These are phyloP conservation scores for Melanerpes aurifrons DNA, from an alignment of 2,113 vertebrate species.

Conservation along the genomic window DNA sequence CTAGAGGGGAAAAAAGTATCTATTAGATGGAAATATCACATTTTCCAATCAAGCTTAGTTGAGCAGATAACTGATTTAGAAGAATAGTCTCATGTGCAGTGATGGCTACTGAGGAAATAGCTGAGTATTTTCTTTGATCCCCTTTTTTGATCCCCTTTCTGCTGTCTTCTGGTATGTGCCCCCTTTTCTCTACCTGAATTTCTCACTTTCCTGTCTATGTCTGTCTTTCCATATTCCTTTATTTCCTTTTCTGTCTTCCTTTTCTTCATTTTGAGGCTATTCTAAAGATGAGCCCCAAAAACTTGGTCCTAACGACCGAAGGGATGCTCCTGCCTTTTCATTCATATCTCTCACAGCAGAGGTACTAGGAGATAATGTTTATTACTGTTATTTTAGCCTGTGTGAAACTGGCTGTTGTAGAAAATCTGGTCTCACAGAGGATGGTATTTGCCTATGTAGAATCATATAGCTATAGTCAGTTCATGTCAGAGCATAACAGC, in stretches of 20 bases:
- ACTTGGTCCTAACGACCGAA: not conserved
- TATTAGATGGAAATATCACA: not conserved
- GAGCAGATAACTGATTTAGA: not conserved
- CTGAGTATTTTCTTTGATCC: not conserved
- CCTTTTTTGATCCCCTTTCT: not conserved
- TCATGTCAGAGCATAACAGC: not conserved
- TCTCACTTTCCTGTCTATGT: not conserved
- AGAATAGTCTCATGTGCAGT: not conserved
- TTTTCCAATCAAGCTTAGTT: not conserved
- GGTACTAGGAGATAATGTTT: no score
- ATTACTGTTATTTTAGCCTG: not conserved
- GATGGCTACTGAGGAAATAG: not conserved
- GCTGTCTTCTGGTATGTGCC: not conserved
- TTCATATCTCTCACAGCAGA: not conserved
- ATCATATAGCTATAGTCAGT: not conserved
- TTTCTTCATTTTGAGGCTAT: not conserved
- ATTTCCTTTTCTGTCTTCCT: not conserved
- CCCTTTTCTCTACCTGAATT: not conserved
- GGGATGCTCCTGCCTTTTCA: not conserved
- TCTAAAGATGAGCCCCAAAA: not conserved
- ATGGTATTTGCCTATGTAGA: not conserved
- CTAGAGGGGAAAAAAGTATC: not conserved
- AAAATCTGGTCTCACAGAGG: not conserved
- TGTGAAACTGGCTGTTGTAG: not conserved
- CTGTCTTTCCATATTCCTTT: not conserved